Evolutionary conservation across 2,888 invertebrate species (phyloP), one percentile per base, ranked within the genome.

Genomic region (Allophyes oxyacanthae): DNA sequence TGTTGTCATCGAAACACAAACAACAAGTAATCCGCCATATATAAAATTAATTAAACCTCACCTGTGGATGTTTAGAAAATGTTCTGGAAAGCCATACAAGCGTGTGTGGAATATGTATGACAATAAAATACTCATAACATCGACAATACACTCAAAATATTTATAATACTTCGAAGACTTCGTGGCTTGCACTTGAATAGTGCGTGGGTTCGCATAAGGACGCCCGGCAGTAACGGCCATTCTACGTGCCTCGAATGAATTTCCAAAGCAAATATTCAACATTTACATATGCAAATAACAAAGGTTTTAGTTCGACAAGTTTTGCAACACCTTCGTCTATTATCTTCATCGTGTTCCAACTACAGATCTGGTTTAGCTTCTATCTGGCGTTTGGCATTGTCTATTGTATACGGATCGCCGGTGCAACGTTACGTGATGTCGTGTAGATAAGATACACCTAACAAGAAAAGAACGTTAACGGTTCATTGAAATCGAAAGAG

Each of bases 401-500:
- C 64, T 64, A 78, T 78, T 79, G 73, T 78, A 43, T 42, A 53
- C 33, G 62, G 63, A 73, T 64, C 52, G 49, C 42, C 71, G 80
- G 81, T 82, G 81, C 77, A 76, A 75, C 78, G 81, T 89, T 88
- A 87, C 88, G 86, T 85, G 89, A 85, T 87, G 78, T 80, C 73
- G 78, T 77, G 75, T 75, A 83, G 88, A 91, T 89, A 89, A 88
- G 86, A 85, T 81, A 84, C 85, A 82, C 83, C 86, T 58, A 37
- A 68, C 79, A 80, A 86, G 82, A 88, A 87, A 87, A 88, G 83
- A 87, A 83, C 86, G 83, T 92, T 92, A 94, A 92, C 93, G 92
- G 93, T 93, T 92, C 90, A 92, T 92, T 91, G 91, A 91, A 92
- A 92, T 87, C 88, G 90, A 91, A 91, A 91, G 87, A 89, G 83